Percentiles rank a stretch among this genome's conserved stretches.
Conservation (phyloP, 2,797 vertebrate genomes). For the Pseudomugil tenellus region DNA sequence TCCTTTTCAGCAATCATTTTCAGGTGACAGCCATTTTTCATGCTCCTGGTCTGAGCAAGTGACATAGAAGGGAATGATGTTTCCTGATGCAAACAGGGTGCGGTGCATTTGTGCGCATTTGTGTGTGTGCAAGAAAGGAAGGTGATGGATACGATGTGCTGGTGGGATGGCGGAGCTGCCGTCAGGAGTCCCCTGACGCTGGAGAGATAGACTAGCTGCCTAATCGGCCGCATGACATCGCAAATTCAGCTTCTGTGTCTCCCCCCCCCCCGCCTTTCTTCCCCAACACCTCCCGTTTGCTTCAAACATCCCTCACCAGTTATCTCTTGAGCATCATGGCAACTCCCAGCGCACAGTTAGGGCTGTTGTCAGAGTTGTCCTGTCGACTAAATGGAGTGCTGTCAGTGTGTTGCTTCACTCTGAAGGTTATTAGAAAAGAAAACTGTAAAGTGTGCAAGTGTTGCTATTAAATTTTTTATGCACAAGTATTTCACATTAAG, state of each 20-base stretch:
- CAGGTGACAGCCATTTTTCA: constrained; percentile 91
- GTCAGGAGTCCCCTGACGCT: constrained; percentile 69
- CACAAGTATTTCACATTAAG: neutral
- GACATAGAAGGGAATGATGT: constrained; percentile 93
- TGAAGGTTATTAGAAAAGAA: constrained; percentile 37
- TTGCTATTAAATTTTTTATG: neutral
- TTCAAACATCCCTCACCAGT: constrained; percentile 40
- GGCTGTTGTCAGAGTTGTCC: constrained; percentile 57
- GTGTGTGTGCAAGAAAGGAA: neutral
- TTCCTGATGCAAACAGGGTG: constrained; percentile 84
- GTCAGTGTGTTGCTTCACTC: constrained; percentile 46
- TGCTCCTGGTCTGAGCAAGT: constrained; percentile 89
- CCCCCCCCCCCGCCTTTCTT: neutral
- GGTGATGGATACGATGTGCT: constrained; percentile 93
- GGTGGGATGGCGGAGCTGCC: constrained; percentile 84
- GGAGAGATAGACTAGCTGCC: constrained; percentile 90
- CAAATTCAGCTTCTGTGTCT: constrained; percentile 62
- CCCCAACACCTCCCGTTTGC: constrained; percentile 9
- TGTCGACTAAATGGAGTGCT: constrained; percentile 58
- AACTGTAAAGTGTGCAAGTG: constrained; percentile 7
- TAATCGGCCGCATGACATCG: constrained; percentile 88
- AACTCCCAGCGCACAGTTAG: constrained; percentile 29
- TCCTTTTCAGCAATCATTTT: constrained; percentile 84
- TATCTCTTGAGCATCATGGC: constrained; percentile 30
- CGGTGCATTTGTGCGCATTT: constrained; percentile 19